Percentiles rank a stretch among this genome's conserved stretches.
Evolutionary conservation across 2,797 vertebrate species (phyloP).

Genomic region (Spheniscus humboldti): DNA sequence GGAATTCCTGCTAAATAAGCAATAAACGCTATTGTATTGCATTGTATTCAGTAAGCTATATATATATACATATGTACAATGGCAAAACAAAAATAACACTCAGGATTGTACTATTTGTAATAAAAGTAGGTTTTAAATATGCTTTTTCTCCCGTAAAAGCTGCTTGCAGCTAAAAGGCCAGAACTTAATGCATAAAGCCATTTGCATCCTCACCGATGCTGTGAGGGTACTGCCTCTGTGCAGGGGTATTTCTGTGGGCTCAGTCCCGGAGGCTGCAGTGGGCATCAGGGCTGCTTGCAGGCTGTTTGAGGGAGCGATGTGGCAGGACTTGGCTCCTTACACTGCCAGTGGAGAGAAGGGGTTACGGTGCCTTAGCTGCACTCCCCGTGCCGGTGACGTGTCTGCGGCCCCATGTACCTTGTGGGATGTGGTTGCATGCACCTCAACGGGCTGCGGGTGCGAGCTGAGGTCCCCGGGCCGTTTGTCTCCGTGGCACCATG

Average conservation of each 20-base stretch:
- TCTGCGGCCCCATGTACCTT: accelerated
- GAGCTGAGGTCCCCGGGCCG: accelerated
- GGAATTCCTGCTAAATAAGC: not conserved
- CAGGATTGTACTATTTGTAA: not conserved
- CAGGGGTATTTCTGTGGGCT: not conserved
- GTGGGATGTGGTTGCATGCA: not conserved
- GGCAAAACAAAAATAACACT: constrained; percentile 19
- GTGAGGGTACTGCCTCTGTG: not conserved
- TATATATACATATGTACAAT: constrained; percentile 6
- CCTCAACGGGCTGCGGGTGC: accelerated
- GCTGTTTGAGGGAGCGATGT: not conserved
- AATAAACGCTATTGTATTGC: not conserved
- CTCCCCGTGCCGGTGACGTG: accelerated
- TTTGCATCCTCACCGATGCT: accelerated
- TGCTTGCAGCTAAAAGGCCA: not conserved
- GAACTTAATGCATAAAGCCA: not conserved
- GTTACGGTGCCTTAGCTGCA: not conserved
- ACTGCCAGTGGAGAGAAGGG: not conserved
- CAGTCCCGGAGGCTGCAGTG: accelerated
- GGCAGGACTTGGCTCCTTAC: not conserved
- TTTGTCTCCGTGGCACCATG: not conserved
- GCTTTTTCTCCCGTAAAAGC: not conserved
- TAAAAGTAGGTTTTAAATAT: not conserved
- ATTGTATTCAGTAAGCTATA: constrained; percentile 37
- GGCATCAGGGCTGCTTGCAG: not conserved